Percentiles rank a stretch among this genome's conserved stretches.
phyloP scores from a whole-genome alignment of 1,140 invertebrate genomes.

The Ips nitidus region DNA sequence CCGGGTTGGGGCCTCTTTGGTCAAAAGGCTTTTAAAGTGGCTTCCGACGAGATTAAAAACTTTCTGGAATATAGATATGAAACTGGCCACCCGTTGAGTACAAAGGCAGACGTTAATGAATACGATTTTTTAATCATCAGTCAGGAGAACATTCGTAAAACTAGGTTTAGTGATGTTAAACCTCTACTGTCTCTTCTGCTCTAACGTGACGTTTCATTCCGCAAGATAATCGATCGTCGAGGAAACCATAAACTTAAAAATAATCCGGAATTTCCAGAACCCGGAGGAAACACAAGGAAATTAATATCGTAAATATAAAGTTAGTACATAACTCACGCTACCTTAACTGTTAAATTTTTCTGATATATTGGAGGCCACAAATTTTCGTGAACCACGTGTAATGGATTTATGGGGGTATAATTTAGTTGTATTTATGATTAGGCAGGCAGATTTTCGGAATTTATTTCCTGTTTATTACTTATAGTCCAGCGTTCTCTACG shows the following conservation, averaged over 20 bases:
- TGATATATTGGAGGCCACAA: slow-evolving; percentile 49
- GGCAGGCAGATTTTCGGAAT: slow-evolving; percentile 41
- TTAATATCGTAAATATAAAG: slow-evolving; percentile 52
- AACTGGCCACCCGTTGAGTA: neutral
- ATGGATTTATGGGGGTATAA: slow-evolving; percentile 47
- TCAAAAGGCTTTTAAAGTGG: slow-evolving; percentile 12
- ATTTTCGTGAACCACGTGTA: slow-evolving; percentile 49
- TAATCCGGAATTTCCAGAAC: neutral
- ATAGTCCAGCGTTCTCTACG: slow-evolving; percentile 19
- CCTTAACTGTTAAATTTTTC: slow-evolving; percentile 45
- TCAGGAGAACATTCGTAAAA: no score
- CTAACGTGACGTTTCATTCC: no score
- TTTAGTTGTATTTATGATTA: slow-evolving; percentile 49
- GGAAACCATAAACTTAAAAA: no score
- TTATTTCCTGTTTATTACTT: slow-evolving; percentile 36
- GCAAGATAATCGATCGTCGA: no score
- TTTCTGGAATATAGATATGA: slow-evolving; percentile 1
- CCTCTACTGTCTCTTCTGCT: no score
- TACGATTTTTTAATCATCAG: no score
- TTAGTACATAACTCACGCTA: slow-evolving; percentile 48
- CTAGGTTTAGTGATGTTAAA: no score
- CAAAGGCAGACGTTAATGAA: no score
- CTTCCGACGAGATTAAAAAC: slow-evolving; percentile 24
- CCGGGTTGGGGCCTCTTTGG: neutral
- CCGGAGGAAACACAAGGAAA: slow-evolving; percentile 44